These are phyloP conservation scores for Agrotis puta DNA, from an alignment of 2,888 invertebrate genomes.

Conservation along the genomic window DNA sequence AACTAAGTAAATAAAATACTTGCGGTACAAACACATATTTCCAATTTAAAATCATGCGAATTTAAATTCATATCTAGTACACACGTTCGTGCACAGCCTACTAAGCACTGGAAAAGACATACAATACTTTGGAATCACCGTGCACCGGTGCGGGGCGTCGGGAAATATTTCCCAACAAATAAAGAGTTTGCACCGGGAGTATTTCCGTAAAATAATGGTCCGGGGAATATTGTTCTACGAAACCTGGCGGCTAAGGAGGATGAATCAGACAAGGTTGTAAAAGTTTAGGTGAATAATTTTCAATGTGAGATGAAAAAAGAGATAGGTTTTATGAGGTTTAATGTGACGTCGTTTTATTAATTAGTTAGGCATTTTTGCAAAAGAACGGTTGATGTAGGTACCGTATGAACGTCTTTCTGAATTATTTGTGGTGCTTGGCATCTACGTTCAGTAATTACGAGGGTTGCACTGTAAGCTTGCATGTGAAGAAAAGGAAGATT, in stretches of 20 bases:
- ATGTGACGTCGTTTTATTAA: no score
- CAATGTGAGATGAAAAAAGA: not conserved
- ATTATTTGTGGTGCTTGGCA: no score
- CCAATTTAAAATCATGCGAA: no score
- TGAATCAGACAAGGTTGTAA: conserved; percentile 19
- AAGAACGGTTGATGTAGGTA: no score
- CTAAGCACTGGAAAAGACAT: conserved; percentile 32
- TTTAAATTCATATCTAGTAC: no score
- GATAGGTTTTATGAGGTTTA: not conserved
- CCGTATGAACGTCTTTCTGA: no score
- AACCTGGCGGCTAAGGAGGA: conserved; percentile 7
- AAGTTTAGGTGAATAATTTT: not conserved
- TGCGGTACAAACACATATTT: no score
- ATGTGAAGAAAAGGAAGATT: no score
- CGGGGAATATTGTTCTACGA: conserved; percentile 39
- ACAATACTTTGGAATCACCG: conserved; percentile 37
- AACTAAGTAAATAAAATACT: no score
- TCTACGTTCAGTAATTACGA: no score
- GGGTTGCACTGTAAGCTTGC: no score
- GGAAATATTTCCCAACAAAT: conserved; percentile 53
- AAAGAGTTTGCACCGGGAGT: conserved; percentile 45
- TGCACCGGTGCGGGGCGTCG: conserved; percentile 9
- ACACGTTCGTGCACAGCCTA: not conserved
- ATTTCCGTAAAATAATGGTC: conserved; percentile 50
- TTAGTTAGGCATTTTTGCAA: no score